Evolutionary conservation across 2,888 invertebrate species (phyloP).

Genomic region (Rhagonycha lutea): DNA sequence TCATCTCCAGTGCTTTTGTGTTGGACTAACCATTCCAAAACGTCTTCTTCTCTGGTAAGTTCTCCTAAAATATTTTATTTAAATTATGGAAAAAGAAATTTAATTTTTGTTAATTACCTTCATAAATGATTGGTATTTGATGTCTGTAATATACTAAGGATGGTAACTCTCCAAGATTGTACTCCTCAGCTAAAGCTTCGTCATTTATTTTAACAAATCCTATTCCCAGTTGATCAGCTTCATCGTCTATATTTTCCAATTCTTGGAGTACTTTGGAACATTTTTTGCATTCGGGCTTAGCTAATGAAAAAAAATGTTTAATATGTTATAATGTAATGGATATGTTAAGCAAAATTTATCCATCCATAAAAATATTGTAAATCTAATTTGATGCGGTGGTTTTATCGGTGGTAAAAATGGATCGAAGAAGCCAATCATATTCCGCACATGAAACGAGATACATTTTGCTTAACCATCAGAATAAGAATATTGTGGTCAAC

Average conservation of each 20-base stretch:
- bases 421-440: not conserved
- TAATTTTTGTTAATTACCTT: constrained; percentile 63
- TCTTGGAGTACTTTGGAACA: constrained; percentile 89
- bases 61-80: constrained; percentile 67
- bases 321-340: not conserved
- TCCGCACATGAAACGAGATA: not conserved
- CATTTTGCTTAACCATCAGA: not conserved
- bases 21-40: constrained; percentile 89
- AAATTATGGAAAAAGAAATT: not conserved
- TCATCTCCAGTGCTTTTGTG: constrained; percentile 93
- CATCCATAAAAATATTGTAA: not conserved
- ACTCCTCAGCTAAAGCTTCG: constrained; percentile 87
- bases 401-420: not conserved
- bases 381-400: too few relatives aligned
- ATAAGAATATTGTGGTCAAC: not conserved
- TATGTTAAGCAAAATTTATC: not conserved
- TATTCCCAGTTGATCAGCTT: constrained; percentile 91
- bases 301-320: constrained; percentile 56
- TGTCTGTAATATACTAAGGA: constrained; percentile 91
- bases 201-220: constrained; percentile 95
- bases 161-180: constrained; percentile 86
- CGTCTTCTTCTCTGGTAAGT: constrained; percentile 87
- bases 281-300: constrained; percentile 91
- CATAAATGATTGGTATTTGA: constrained; percentile 92
- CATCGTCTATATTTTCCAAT: constrained; percentile 92